These are phyloP conservation scores for Drosophila nr. medialis DNA, from an alignment of 2,888 invertebrate species.

Conservation along the genomic window DNA sequence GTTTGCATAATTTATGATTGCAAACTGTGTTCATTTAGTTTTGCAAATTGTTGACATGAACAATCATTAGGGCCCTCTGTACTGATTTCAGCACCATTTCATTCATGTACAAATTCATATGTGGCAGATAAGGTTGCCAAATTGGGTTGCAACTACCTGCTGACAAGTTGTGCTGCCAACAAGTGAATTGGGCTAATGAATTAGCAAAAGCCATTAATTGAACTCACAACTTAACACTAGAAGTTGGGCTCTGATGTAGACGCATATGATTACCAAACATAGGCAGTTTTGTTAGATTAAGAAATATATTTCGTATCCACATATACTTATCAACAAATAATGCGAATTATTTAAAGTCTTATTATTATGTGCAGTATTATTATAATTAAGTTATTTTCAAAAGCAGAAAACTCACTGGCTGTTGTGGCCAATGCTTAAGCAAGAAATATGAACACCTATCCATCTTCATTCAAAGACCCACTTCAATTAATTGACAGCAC, in stretches of 20 bases:
- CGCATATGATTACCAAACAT: background rate
- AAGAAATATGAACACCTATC: background rate
- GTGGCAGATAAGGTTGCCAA: constrained; percentile 23
- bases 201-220: constrained; percentile 17
- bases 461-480: background rate
- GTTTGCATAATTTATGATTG: constrained; percentile 77
- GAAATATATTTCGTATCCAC: background rate
- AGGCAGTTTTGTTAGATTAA: background rate
- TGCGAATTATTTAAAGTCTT: background rate
- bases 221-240: background rate
- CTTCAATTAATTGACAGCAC: constrained; percentile 1
- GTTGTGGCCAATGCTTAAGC: background rate
- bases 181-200: constrained; percentile 29
- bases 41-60: constrained; percentile 80
- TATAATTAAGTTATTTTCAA: background rate
- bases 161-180: constrained; percentile 29
- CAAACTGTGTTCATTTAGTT: constrained; percentile 80
- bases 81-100: constrained; percentile 74
- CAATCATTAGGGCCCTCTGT: constrained; percentile 71
- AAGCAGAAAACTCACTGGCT: background rate
- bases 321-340: background rate
- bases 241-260: background rate
- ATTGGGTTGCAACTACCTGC: constrained; percentile 19
- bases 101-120: constrained; percentile 32
- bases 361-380: background rate